A percentile compares a stretch with the other conserved stretches of the same genome.
Evolutionary conservation across 2,888 invertebrate genomes (phyloP).

Genomic region (Galerucella pusilla): DNA sequence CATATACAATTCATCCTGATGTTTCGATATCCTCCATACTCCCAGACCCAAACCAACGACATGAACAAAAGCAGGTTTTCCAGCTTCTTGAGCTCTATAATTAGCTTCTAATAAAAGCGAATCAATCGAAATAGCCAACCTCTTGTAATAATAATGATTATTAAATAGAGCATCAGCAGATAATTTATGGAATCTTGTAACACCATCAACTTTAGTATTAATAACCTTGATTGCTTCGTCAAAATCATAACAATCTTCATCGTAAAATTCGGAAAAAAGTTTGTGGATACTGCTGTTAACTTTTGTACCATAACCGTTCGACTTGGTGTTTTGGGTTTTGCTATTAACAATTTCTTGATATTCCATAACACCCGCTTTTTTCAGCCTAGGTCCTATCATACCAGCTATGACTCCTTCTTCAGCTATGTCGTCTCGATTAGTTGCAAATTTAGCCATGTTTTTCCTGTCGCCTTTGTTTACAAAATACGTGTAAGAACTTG

Average conservation of each 20-base stretch:
- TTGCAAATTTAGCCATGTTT: constrained; percentile 66
- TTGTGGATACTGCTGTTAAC: constrained; percentile 44
- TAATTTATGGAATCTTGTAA: constrained; percentile 42
- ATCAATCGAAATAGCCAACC: constrained; percentile 71
- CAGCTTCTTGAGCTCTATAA: constrained; percentile 66
- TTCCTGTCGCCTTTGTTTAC: constrained; percentile 70
- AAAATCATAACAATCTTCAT: constrained; percentile 44
- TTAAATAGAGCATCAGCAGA: constrained; percentile 54
- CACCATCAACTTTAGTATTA: constrained; percentile 25
- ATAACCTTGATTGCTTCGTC: constrained; percentile 34
- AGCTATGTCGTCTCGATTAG: constrained; percentile 63
- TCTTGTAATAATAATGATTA: constrained; percentile 64
- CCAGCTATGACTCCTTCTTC: constrained; percentile 67
- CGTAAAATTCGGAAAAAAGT: constrained; percentile 55
- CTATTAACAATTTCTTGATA: constrained; percentile 71
- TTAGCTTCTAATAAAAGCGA: constrained; percentile 73
- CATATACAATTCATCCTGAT: constrained; percentile 74
- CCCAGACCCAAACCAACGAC: constrained; percentile 78
- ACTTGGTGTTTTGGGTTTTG: constrained; percentile 61
- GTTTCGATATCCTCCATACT: constrained; percentile 73
- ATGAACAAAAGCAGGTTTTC: constrained; percentile 72
- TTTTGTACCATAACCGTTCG: constrained; percentile 65
- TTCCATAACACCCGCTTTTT: constrained; percentile 70
- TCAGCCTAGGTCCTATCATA: constrained; percentile 68
- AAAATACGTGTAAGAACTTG: constrained; percentile 70